phyloP scores from a whole-genome alignment of 2,888 invertebrate species.

The Tiliacea aurago region DNA sequence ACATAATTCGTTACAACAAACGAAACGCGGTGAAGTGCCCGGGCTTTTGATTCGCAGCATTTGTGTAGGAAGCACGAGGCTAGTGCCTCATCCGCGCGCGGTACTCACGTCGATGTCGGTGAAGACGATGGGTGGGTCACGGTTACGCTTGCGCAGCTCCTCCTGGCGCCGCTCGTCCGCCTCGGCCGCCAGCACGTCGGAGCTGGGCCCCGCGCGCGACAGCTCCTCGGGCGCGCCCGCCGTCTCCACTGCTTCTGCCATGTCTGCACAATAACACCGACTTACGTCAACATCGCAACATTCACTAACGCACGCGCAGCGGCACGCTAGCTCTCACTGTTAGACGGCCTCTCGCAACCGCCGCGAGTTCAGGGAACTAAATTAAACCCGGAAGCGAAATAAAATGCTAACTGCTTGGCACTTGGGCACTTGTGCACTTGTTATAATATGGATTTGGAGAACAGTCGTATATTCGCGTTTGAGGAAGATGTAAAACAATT shows the following conservation, averaged over 20 bases:
- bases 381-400: slow-evolving; percentile 39
- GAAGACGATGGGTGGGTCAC: slow-evolving; percentile 95
- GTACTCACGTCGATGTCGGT: slow-evolving; percentile 93
- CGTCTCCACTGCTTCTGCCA: slow-evolving; percentile 84
- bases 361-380: slow-evolving; percentile 13
- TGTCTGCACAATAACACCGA: slow-evolving; percentile 70
- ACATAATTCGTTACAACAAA: slow-evolving; percentile 9
- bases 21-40: not conserved
- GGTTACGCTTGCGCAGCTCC: slow-evolving; percentile 93
- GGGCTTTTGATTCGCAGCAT: not conserved
- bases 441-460: not conserved
- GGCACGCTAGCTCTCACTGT: not conserved
- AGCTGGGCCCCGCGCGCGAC: slow-evolving; percentile 86
- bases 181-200: slow-evolving; percentile 77
- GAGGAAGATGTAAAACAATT: not conserved
- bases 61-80: not conserved
- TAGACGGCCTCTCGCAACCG: no score
- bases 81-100: no score
- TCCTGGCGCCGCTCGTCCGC: slow-evolving; percentile 92
- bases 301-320: not conserved
- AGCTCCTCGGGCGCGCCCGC: slow-evolving; percentile 69
- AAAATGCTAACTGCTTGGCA: slow-evolving; percentile 28
- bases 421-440: slow-evolving; percentile 13
- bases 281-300: slow-evolving; percentile 5
- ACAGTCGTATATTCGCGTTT: not conserved